Evolutionary conservation across 2,888 invertebrate genomes (phyloP).

Genomic region (Villa cingulata): DNA sequence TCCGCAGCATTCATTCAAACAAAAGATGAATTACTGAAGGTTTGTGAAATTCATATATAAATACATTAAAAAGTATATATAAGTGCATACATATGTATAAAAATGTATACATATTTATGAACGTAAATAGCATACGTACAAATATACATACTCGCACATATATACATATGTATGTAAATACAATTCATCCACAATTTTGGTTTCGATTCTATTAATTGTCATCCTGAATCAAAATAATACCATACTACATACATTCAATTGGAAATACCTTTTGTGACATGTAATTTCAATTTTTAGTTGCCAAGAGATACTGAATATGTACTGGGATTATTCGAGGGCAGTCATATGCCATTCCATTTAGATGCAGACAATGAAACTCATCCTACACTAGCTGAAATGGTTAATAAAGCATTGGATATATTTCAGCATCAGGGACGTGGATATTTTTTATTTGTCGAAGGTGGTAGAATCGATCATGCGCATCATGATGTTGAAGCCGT

Average conservation of each 20-base stretch:
- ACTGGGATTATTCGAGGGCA: constrained; percentile 52
- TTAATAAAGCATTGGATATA: constrained; percentile 53
- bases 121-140: no score
- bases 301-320: constrained; percentile 47
- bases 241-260: background rate
- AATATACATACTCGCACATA: no score
- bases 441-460: constrained; percentile 61
- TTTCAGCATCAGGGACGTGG: constrained; percentile 48
- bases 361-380: constrained; percentile 43
- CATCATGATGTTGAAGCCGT: constrained; percentile 58
- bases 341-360: constrained; percentile 59
- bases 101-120: no score
- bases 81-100: no score
- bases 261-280: background rate
- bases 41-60: constrained; percentile 1
- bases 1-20: constrained; percentile 47
- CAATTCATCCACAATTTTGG: background rate
- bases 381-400: constrained; percentile 63
- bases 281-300: constrained; percentile 14
- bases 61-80: background rate
- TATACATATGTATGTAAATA: no score
- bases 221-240: background rate
- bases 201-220: background rate
- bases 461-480: constrained; percentile 63
- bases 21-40: constrained; percentile 44